These are phyloP conservation scores for Mactra quadrangularis DNA, from an alignment of 1,140 invertebrate genomes.

Conservation along the genomic window DNA sequence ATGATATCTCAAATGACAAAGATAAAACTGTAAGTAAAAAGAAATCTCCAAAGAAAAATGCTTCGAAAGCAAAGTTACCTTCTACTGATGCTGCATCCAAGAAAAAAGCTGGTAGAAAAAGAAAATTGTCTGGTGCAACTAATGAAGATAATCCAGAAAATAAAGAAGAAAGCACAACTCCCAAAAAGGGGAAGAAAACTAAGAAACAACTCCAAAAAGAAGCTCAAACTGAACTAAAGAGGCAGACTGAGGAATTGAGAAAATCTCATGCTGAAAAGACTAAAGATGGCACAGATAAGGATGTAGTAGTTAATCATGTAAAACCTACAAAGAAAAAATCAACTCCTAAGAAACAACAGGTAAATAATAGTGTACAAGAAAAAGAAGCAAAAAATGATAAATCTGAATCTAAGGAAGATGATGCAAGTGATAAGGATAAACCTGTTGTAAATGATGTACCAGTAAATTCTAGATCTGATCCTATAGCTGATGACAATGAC, in stretches of 20 bases:
- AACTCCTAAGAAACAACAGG: constrained; percentile 36
- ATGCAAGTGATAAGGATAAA: neutral
- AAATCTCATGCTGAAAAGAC: constrained; percentile 36
- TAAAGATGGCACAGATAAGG: neutral
- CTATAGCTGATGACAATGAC: constrained; percentile 24
- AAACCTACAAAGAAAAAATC: constrained; percentile 15
- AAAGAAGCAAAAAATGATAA: constrained; percentile 9
- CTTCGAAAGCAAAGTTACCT: neutral
- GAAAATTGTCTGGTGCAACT: constrained; percentile 43
- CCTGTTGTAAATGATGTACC: neutral
- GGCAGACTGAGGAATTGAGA: constrained; percentile 35
- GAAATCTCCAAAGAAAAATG: neutral
- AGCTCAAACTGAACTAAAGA: constrained; percentile 40
- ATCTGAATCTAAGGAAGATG: neutral
- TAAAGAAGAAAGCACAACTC: neutral
- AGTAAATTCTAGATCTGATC: constrained; percentile 4
- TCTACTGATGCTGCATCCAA: constrained; percentile 23
- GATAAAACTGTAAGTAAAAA: constrained; percentile 36
- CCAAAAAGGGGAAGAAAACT: constrained; percentile 24
- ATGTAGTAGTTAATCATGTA: neutral
- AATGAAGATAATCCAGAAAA: constrained; percentile 30
- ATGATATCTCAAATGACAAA: neutral
- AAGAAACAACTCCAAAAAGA: constrained; percentile 46
- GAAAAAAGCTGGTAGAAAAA: constrained; percentile 48
- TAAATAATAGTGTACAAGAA: neutral